Conservation (phyloP, 2,113 vertebrate genomes). For the Sander lucioperca region DNA sequence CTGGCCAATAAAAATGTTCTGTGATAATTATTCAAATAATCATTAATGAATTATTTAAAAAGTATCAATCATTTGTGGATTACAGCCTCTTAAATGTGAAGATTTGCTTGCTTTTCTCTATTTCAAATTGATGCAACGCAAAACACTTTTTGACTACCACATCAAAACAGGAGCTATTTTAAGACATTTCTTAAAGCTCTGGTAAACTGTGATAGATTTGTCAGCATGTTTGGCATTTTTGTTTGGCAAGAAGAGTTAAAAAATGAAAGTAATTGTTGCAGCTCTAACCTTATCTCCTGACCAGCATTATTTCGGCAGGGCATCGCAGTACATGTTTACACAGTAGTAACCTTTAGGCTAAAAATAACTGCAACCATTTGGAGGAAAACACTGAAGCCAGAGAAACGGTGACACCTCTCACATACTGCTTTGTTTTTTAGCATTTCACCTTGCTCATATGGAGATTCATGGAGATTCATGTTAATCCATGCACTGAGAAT, state of each 20-base stretch:
- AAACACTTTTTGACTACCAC: neutral
- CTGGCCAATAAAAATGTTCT: neutral
- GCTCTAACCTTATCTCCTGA: neutral
- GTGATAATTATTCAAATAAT: neutral
- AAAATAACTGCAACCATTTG: slow-evolving; percentile 25
- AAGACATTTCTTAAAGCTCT: neutral
- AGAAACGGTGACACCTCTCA: slow-evolving; percentile 29
- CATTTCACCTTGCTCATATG: slow-evolving; percentile 61
- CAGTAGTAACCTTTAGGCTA: neutral
- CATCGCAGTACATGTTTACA: neutral
- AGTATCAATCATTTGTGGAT: neutral
- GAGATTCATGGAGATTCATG: slow-evolving; percentile 58
- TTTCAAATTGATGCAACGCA: neutral
- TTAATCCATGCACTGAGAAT: slow-evolving; percentile 59
- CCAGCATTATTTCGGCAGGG: neutral
- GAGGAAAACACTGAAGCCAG: slow-evolving; percentile 10
- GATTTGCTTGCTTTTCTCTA: neutral
- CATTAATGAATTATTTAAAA: neutral
- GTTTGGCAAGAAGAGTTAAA: neutral
- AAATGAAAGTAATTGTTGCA: neutral
- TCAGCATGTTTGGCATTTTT: neutral
- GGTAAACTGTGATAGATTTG: neutral
- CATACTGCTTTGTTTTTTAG: slow-evolving; percentile 53
- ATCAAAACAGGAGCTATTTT: neutral
- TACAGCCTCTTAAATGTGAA: neutral